Percentiles rank a stretch among this genome's conserved stretches.
These are phyloP conservation scores for Escarpia spicata DNA, from an alignment of 2,888 invertebrate genomes.

Conservation along the genomic window DNA sequence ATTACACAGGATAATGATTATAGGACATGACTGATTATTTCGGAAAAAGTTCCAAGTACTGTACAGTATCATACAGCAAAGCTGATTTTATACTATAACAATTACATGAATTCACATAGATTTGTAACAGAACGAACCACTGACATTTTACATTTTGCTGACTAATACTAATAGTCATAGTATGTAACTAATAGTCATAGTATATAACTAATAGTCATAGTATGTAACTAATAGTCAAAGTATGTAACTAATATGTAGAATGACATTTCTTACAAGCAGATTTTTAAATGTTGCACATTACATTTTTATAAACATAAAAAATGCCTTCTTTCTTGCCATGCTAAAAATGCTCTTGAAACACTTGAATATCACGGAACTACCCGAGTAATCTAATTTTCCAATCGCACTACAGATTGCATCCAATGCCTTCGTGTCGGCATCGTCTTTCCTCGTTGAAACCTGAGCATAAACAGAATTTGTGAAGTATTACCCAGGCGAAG, in stretches of 20 bases:
- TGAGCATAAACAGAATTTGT: not conserved
- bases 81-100: not conserved
- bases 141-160: no score
- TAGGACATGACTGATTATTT: not conserved
- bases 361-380: not conserved
- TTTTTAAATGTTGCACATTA: not conserved
- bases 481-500: not conserved
- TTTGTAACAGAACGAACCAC: no score
- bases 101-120: no score
- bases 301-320: not conserved
- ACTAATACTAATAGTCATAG: no score
- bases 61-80: not conserved
- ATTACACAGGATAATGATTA: not conserved
- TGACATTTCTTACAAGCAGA: no score
- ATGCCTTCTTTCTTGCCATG: not conserved
- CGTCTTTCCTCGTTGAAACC: not conserved
- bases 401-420: not conserved
- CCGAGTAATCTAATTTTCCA: not conserved
- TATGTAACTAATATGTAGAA: no score
- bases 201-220: no score
- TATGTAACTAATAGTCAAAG: no score
- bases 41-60: no score
- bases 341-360: not conserved
- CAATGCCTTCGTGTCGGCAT: not conserved
- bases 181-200: no score